Base-by-base conservation (phyloP, 2,797 vertebrate species). In the Neoniphon sammara region DNA sequence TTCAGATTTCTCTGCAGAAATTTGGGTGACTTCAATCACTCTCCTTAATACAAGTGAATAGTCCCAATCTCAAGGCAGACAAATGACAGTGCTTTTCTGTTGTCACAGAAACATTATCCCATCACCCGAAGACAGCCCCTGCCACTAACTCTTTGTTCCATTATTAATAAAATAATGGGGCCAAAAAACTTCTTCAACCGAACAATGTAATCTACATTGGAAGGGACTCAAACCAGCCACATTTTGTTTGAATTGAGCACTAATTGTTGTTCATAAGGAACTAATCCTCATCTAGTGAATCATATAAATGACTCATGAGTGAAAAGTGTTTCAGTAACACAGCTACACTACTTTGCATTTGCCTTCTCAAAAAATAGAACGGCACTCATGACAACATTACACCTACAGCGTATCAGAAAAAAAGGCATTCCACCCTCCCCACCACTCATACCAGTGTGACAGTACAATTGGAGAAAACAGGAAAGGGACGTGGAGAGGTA, bases 231-330 rank as follows among this genome's bases (percentile, higher is more conserved):
- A 54, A n/a, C 36, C 46, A 42, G 12, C 20, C 46, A 9, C 25
- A 18, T 57, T 73, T n/a, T 57, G 42, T 66, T 46, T 18, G 34
- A 62, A 49, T 54, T 25, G 4, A 61, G 30, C 21, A 59, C 6
- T 11, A 27, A 25, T 25, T 34, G n/a, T 46, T 7, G 21, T 7
- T 25, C 20, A 53, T 18, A 5, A 49, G 18, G 47, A 18, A 20
- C 9, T 42, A 9, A 31, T 36, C 53, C 57, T 42, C n/a, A 15
- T 30, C 12, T 2, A 44, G 34, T 21, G 12, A 73, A 34, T 57
- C 44, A 30, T 30, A 21, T 2, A 5, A 23, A 54, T 53, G 17
- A 67, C n/a, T 70, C 31, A 56, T 17, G 7, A 46, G 52, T 44
- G 17, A 20, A 31, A 31, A 27, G 47, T 18, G 57, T 25, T 57